phyloP scores from a whole-genome alignment of 2,888 invertebrate genomes.

The Nezara viridula region DNA sequence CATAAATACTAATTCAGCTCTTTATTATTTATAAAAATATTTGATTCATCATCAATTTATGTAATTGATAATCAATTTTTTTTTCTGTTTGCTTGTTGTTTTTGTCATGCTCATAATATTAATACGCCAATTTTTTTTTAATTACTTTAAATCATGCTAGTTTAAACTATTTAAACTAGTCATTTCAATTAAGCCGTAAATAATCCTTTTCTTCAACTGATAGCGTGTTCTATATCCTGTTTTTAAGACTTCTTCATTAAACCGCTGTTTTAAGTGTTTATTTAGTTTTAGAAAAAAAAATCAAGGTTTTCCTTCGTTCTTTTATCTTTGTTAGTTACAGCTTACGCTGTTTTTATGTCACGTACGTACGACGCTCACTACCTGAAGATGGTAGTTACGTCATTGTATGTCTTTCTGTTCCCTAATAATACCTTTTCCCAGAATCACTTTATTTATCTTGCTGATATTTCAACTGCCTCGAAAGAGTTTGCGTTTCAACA shows the following conservation, averaged over 20 bases:
- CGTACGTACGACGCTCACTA: neutral
- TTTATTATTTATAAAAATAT: too few species aligned
- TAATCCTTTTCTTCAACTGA: neutral
- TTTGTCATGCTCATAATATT: too few species aligned
- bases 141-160: too few species aligned
- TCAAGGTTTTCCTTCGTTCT: neutral
- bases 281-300: slow-evolving; percentile 1
- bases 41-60: too few species aligned
- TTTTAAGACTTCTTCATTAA: neutral
- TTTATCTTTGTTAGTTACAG: neutral
- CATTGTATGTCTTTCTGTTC: neutral
- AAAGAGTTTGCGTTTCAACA: neutral
- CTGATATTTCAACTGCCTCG: neutral
- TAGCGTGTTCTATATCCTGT: neutral
- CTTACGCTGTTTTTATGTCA: neutral
- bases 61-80: too few species aligned
- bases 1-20: too few species aligned
- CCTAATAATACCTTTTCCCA: neutral
- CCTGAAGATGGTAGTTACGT: neutral
- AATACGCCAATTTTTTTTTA: too few species aligned
- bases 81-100: too few species aligned
- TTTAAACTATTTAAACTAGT: too few species aligned
- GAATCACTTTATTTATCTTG: neutral
- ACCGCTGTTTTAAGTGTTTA: neutral
- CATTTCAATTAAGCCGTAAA: too few species aligned